Base-by-base conservation (phyloP, 1,140 invertebrate genomes). In the Stegodyphus dumicola region DNA sequence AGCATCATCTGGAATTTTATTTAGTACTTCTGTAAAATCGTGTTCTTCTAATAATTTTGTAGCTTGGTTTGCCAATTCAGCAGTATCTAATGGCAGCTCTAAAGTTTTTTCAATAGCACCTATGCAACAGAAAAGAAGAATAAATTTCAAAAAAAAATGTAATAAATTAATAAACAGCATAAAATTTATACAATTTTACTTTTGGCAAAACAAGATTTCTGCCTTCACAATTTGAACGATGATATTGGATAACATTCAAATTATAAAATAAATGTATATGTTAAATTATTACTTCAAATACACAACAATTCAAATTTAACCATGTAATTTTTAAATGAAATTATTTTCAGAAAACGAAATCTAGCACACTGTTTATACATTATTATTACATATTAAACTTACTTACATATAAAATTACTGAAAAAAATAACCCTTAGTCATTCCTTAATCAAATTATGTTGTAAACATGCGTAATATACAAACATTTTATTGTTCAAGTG, bases 1-100 rank as follows among this genome's bases (percentile, higher is more conserved):
- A 89, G 96, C 96, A 92, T 97, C 96, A 87, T 96, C 94, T 79
- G 96, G 95, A 89, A 97, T 94, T 89, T 96, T 95, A 90, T 95
- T 96, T 71, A 97, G 93, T 54, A 97, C 95, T 89, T 95, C 96
- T 76, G 95, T 95, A 89, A 98, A 94, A 89, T 97, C 94, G 87
- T 96, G 95, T 90, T 97, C 96, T 88, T 97, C 95, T 54, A 93
- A 89, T 49, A 93, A 89, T 18, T 91, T 90, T 67, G 92, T 91
- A 6, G 92, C 92, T 87, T 92, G 92, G 79, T 89, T 90, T 6
- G 90, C 91, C 48, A 91, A 88, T 77, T 91, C 91, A 7, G 88
- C 88, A 17, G 93, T 89, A 88, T 94, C 93, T 64, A 93, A 87
- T 7, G 90, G 90, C 10, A 91, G 79, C 53, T 91, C 91, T 87